Evolutionary conservation across 2,797 vertebrate species (phyloP), one percentile per base, ranked within the genome.

Genomic region (Bradypodion pumilum): DNA sequence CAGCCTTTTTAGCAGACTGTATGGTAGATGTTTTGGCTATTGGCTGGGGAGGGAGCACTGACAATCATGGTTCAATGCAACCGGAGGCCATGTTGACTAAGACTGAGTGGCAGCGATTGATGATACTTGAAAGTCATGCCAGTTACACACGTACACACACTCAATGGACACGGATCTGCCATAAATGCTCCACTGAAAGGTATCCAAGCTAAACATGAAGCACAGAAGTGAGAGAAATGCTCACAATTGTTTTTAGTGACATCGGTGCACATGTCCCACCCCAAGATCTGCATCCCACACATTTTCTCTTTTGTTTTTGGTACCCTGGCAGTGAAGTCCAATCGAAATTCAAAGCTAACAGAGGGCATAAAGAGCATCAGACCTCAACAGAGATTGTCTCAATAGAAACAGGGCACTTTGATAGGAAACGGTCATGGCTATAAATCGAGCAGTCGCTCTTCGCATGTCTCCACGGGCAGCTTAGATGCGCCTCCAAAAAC

Each of bases 401-500:
- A 7, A 88, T 92, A 82, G 89, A 70, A 90, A 91, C 70, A 76
- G 85, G 89, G 92, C 94, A 92, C 91, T 90, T 78, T 40, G 80
- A 72, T 37, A 89, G 88, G 60, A 82, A 72, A 76, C 6, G 32
- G 68, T 86, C 89, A 91, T 42, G 81, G 95, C 97, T 97, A 99
- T 93, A 97, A 95, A 68, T 97, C 97, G 84, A 97, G 96, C 80
- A 98, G 95, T 3, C 97, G 96, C 74, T 99, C 98, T 93, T 97
- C 97, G 37, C 99, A 99, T 0, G 97, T 95, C 95, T 99, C 98
- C 94, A 98, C 92, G 0, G 98, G 97, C 95, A 95, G 95, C 82
- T 99, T 99, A 49, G 97, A 97, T 0, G 98, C 98, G 44, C 99
- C 98, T 0, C 98, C 99, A 4, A 98, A 99, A 27, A 99, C 97